phyloP scores from a whole-genome alignment of 2,888 invertebrate genomes.

The Gandaritis pyraliata region DNA sequence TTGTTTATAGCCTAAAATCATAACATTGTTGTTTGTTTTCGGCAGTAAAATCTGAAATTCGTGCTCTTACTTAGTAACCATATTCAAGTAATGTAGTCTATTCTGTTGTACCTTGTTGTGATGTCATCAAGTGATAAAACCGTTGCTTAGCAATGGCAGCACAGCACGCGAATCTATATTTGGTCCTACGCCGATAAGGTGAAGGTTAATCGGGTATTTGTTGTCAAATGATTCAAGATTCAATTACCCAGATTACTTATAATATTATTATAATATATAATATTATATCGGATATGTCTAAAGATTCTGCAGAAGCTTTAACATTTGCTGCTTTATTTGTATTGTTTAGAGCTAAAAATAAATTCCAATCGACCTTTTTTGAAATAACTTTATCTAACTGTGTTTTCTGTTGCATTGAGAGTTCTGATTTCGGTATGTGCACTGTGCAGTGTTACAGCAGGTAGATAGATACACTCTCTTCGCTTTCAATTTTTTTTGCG shows the following conservation, averaged over 20 bases:
- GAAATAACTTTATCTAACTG: not conserved
- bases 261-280: no score
- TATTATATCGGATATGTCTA: not conserved
- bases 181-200: conserved; percentile 64
- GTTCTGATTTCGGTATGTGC: no score
- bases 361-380: not conserved
- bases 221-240: conserved; percentile 31
- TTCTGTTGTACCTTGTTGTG: conserved; percentile 40
- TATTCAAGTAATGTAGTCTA: conserved; percentile 22
- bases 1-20: not conserved
- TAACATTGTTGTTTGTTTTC: conserved; percentile 16
- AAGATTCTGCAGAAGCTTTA: conserved; percentile 1
- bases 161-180: conserved; percentile 62
- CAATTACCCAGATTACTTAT: conserved; percentile 22
- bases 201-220: conserved; percentile 63
- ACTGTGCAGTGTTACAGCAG: no score
- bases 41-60: not conserved
- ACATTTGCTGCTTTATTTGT: conserved; percentile 8
- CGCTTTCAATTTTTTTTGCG: no score
- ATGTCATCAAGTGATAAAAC: conserved; percentile 55
- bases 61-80: conserved; percentile 28
- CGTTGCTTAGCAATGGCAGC: conserved; percentile 46
- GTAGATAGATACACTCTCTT: no score
- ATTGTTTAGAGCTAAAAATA: conserved; percentile 2
- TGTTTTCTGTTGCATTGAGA: no score